Evolutionary conservation across 2,888 invertebrate genomes (phyloP).

Genomic region (Amblyjoppa fuscipennis): DNA sequence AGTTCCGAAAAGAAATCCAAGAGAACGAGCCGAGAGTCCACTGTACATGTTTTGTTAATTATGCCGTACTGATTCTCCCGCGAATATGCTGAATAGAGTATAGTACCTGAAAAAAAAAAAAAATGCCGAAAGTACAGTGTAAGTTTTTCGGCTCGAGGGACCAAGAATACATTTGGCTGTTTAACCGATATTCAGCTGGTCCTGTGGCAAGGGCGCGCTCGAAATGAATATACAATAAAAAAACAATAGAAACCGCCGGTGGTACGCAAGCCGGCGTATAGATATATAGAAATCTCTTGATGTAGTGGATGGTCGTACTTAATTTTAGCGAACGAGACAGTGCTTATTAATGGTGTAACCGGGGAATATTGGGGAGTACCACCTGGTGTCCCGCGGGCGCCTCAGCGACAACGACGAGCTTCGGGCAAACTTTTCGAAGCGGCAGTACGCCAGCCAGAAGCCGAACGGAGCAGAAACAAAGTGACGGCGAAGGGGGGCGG

Average conservation of each 20-base stretch:
- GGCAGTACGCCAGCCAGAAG: neutral
- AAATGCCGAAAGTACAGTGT: neutral
- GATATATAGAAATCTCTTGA: conserved; percentile 41
- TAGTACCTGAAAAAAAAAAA: neutral
- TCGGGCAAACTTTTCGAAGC: conserved; percentile 52
- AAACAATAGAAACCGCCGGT: neutral
- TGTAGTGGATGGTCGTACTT: conserved; percentile 60
- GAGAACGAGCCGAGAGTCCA: neutral
- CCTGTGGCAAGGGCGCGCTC: neutral
- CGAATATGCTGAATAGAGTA: neutral
- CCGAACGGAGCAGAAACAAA: conserved; percentile 25
- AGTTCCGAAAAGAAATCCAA: neutral
- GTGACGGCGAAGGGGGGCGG: conserved; percentile 61
- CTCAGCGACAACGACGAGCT: conserved; percentile 26
- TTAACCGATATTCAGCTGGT: neutral
- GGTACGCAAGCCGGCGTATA: neutral
- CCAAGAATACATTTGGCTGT: neutral
- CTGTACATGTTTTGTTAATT: neutral
- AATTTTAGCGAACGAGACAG: conserved; percentile 62
- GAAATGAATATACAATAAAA: neutral
- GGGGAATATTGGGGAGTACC: conserved; percentile 62
- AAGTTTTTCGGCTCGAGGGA: neutral
- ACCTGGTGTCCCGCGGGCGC: conserved; percentile 62
- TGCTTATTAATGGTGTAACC: conserved; percentile 65
- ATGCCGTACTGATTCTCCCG: neutral